phyloP scores from a whole-genome alignment of 1,140 invertebrate genomes.

The Apocrypta bakeri region DNA sequence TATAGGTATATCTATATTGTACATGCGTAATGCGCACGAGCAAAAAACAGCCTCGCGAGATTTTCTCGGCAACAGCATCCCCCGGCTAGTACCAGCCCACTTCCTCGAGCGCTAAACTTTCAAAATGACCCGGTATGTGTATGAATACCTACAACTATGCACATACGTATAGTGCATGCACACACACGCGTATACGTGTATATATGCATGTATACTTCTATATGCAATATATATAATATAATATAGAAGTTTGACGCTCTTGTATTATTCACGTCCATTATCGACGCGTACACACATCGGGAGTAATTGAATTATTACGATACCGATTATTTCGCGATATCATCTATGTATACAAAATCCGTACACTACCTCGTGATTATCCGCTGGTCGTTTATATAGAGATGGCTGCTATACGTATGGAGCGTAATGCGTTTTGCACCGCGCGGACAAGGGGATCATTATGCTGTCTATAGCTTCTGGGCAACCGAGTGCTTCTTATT shows the following conservation, averaged over 20 bases:
- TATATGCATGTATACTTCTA: no score
- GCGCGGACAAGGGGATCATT: not conserved
- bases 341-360: not conserved
- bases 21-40: conserved; percentile 47
- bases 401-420: no score
- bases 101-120: not conserved
- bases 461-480: not conserved
- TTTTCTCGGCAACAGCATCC: not conserved
- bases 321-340: not conserved
- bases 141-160: no score
- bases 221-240: no score
- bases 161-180: no score
- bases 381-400: not conserved
- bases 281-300: no score
- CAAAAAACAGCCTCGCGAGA: not conserved
- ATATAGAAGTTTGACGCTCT: no score
- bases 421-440: not conserved
- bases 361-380: not conserved
- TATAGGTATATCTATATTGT: not conserved
- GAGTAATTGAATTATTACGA: not conserved
- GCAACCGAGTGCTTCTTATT: no score
- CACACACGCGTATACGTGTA: no score
- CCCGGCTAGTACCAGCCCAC: not conserved
- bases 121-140: no score
- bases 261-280: not conserved